Base-by-base conservation (phyloP, 92 coral and sea anemone species). In the Phenganax subtilis region DNA sequence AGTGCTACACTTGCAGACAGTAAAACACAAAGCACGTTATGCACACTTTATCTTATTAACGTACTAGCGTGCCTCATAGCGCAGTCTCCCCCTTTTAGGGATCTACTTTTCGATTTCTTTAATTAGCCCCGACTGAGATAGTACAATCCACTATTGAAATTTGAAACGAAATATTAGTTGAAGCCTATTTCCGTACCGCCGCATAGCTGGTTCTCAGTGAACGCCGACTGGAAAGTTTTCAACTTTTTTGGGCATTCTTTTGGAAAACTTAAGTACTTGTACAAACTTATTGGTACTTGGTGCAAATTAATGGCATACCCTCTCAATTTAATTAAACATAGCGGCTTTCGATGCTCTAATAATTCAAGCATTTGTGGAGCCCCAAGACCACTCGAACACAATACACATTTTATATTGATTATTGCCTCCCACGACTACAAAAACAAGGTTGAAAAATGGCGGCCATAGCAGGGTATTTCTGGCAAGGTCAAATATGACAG, bases 141-240 rank as follows among this genome's bases (percentile, higher is more conserved):
- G 30, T 1, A 44, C 27, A 7, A 20, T 64, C 44, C 47, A 37
- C 47, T 8, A 64, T 64, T 64, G 70, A 64, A 64, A 17, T 20
- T 10, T 7, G 27, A 37, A 55, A 73, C 78, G 17, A 53, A 73
- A 52, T 53, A 61, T 73, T 73, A 8, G 54, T 16, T 54, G 78
- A 53, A 73, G 28, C 59, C 14, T 12, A 54, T 53, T 73, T 73
- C 78, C 78, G 57, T 10, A 73, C 28, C 78, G 78, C 59, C 61
- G 70, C 31, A 37, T 55, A 52, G 31, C 12, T 53, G 6, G 57
- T 25, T 54, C 28, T 53, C 61, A 20, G 8, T n/a, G 51, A 54
- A 51, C 76, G 56, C 17, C 9, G 51, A 71, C 9, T 37, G 55
- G 8, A 30, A 16, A 20, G 55, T 9, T 53, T 74, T 12, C 11